Evolutionary conservation across 2,888 invertebrate genomes (phyloP).

Genomic region (Biston betularia): DNA sequence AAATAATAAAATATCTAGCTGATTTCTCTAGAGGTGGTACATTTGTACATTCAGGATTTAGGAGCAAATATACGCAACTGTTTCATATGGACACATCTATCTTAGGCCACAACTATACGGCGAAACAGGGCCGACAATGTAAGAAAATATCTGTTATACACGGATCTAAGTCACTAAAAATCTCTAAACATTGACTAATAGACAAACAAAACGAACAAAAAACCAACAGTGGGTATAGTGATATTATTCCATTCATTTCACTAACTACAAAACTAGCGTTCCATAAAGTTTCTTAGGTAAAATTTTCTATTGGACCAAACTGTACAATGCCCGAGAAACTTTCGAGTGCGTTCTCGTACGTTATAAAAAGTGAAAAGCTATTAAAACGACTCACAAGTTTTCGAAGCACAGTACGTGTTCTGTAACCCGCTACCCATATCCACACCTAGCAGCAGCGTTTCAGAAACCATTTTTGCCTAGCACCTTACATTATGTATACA

Average conservation of each 20-base stretch:
- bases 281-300: constrained; percentile 63
- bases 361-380: constrained; percentile 40
- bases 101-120: constrained; percentile 35
- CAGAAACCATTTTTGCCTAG: constrained; percentile 49
- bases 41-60: constrained; percentile 82
- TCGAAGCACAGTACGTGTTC: constrained; percentile 34
- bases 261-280: constrained; percentile 78
- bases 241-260: constrained; percentile 65
- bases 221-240: constrained; percentile 60
- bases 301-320: constrained; percentile 45
- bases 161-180: constrained; percentile 62
- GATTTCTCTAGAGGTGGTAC: constrained; percentile 65
- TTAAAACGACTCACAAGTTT: constrained; percentile 38
- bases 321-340: constrained; percentile 35
- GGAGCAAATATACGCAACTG: constrained; percentile 60
- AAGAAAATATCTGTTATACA: constrained; percentile 40
- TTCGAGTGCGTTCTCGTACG: constrained; percentile 34
- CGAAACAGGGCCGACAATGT: constrained; percentile 36
- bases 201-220: constrained; percentile 62
- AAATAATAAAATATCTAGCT: constrained; percentile 64
- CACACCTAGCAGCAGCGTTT: constrained; percentile 38
- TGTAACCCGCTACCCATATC: constrained; percentile 54
- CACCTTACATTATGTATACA: constrained; percentile 58
- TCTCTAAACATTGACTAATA: constrained; percentile 73
- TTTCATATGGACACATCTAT: constrained; percentile 35